phyloP scores from a whole-genome alignment of 2,888 invertebrate genomes.

The Embidobia sp. region DNA sequence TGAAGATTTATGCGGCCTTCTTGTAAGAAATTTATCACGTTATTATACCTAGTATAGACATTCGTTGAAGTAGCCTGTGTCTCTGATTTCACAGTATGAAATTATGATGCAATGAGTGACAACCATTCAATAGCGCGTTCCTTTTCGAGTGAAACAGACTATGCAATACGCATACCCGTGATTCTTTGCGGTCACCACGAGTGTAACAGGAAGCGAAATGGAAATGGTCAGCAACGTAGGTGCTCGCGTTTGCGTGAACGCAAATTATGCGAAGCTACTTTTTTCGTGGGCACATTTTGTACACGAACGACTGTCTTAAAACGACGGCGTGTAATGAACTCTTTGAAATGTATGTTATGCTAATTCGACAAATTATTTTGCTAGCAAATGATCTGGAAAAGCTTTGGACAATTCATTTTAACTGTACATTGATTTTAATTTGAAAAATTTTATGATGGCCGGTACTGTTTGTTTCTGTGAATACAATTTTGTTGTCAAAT shows the following conservation, averaged over 20 bases:
- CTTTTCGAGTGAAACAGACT: constrained; percentile 77
- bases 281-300: constrained; percentile 1
- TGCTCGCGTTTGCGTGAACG: constrained; percentile 17
- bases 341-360: not conserved
- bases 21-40: too few species aligned
- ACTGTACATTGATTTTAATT: constrained; percentile 1
- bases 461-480: too few species aligned
- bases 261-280: constrained; percentile 16
- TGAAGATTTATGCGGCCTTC: too few species aligned
- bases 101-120: constrained; percentile 68
- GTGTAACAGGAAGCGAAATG: constrained; percentile 57
- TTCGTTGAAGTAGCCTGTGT: too few species aligned
- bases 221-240: constrained; percentile 41
- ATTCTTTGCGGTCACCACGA: constrained; percentile 48
- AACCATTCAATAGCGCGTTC: constrained; percentile 73
- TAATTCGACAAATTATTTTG: not conserved
- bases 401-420: not conserved
- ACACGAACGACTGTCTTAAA: not conserved
- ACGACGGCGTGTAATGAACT: not conserved
- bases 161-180: constrained; percentile 72
- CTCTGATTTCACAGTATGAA: constrained; percentile 14
- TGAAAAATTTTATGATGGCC: not conserved
- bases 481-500: too few species aligned
- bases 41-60: too few species aligned
- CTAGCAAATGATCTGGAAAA: not conserved